These are phyloP conservation scores for Ophioderma brevispina DNA, from an alignment of 35 echinoderm and acorn worm genomes.

Conservation along the genomic window DNA sequence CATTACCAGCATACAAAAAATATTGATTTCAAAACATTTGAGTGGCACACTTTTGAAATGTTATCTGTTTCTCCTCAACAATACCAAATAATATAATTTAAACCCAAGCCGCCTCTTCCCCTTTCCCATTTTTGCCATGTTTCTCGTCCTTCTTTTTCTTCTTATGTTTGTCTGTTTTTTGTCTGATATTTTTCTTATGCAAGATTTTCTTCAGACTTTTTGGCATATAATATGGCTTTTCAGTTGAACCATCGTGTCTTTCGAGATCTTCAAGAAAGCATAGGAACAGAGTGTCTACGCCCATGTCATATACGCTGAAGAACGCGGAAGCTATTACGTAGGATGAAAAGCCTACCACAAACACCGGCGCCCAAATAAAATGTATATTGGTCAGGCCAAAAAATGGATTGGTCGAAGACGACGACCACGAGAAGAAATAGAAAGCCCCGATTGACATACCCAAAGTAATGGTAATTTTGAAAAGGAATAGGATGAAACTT, in stretches of 20 bases:
- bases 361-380: constrained; percentile 84
- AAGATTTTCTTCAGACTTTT: constrained; percentile 68
- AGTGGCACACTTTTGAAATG: too few relatives aligned
- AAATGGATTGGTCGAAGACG: not conserved
- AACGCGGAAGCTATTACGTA: constrained; percentile 75
- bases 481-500: constrained; percentile 86
- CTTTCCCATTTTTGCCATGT: too few relatives aligned
- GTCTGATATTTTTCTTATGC: constrained; percentile 76
- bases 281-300: constrained; percentile 93
- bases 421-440: constrained; percentile 65
- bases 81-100: too few relatives aligned
- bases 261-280: constrained; percentile 96
- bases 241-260: constrained; percentile 77
- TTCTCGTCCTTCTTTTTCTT: too few relatives aligned
- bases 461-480: constrained; percentile 68
- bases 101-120: too few relatives aligned
- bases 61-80: too few relatives aligned
- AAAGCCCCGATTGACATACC: constrained; percentile 70
- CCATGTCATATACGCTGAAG: constrained; percentile 98
- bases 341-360: constrained; percentile 55
- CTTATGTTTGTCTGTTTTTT: constrained; percentile 25
- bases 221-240: constrained; percentile 93
- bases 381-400: constrained; percentile 40
- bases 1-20: too few relatives aligned
- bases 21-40: too few relatives aligned